A percentile compares a stretch with the other conserved stretches of the same genome.
These are phyloP conservation scores for Malacoraja senta DNA, from an alignment of 2,797 vertebrate species.

Conservation along the genomic window DNA sequence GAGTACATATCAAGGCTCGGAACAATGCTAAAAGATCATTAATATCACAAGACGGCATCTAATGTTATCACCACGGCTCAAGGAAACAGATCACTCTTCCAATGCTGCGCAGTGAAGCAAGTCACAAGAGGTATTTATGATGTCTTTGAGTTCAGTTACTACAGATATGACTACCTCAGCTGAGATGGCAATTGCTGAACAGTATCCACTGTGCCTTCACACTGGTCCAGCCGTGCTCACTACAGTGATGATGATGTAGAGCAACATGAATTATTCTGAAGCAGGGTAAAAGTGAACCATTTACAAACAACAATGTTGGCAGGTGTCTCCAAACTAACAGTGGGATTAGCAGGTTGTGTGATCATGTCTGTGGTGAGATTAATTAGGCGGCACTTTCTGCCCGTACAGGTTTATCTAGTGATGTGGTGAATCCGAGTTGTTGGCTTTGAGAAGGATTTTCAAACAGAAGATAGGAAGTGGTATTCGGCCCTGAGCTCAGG, in stretches of 20 bases:
- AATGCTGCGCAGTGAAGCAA: neutral
- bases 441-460: neutral
- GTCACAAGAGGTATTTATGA: neutral
- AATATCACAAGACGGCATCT: neutral
- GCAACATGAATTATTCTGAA: neutral
- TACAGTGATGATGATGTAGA: neutral
- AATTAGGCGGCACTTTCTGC: neutral
- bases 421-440: neutral
- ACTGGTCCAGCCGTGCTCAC: neutral
- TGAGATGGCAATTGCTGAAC: neutral
- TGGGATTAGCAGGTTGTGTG: neutral
- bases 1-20: neutral
- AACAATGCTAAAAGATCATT: neutral
- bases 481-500: neutral
- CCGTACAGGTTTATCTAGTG: neutral
- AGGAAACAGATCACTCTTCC: neutral
- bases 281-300: neutral
- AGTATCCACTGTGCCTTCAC: neutral
- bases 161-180: neutral
- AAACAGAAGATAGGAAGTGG: neutral
- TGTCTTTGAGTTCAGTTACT: neutral
- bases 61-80: neutral
- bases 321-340: constrained; percentile 35
- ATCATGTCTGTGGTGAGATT: constrained; percentile 10
- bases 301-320: neutral